These are phyloP conservation scores for Cnemophilus loriae DNA, from an alignment of 2,113 vertebrate genomes.

Conservation along the genomic window DNA sequence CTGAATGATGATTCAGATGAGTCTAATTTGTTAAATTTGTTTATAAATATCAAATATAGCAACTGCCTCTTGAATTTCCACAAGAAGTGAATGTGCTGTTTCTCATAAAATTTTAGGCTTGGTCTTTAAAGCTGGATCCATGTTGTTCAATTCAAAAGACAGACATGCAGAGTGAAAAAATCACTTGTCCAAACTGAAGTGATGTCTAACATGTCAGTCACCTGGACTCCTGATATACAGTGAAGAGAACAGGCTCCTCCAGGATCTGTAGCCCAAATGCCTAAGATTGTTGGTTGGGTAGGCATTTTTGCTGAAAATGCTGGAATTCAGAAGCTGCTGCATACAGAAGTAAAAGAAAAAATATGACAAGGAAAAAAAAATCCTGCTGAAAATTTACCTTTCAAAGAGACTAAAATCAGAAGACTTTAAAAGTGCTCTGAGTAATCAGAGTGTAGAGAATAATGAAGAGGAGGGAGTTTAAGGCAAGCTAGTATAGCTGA, in stretches of 20 bases:
- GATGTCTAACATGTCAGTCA: neutral
- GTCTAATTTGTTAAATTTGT: neutral
- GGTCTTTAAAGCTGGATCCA: neutral
- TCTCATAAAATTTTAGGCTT: neutral
- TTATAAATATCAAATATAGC: conserved; percentile 6
- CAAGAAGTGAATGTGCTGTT: neutral
- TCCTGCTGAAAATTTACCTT: neutral
- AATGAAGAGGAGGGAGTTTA: conserved; percentile 32
- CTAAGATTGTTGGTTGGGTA: neutral
- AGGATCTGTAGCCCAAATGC: neutral
- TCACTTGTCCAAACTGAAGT: neutral
- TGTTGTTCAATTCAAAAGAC: neutral
- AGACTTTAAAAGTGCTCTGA: neutral
- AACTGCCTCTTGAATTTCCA: neutral
- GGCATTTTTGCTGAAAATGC: neutral
- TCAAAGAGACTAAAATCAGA: conserved; percentile 9
- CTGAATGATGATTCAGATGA: neutral
- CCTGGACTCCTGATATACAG: neutral
- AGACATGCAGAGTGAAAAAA: neutral
- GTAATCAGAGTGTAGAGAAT: conserved; percentile 27
- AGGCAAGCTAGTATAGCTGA: neutral
- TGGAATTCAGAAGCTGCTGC: neutral
- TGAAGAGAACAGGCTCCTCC: neutral
- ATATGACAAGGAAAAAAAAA: neutral
- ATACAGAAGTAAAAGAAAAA: neutral